These are phyloP conservation scores for Philhelius pedissequus DNA, from an alignment of 2,888 invertebrate species.

Conservation along the genomic window DNA sequence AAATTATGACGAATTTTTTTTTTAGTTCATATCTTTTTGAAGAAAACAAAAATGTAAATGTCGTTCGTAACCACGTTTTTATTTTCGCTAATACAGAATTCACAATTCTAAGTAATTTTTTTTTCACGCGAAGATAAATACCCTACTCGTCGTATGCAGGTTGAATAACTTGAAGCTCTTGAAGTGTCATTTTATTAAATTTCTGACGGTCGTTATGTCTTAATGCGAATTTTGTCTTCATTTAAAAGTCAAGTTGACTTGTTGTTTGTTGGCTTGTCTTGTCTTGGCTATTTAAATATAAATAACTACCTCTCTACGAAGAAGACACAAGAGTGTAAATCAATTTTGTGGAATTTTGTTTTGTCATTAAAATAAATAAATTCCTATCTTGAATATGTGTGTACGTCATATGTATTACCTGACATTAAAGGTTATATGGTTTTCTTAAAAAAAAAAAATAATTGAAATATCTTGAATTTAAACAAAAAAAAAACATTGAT, in stretches of 20 bases:
- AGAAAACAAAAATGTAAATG: neutral
- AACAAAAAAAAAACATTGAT: too few relatives aligned
- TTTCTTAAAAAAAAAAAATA: neutral
- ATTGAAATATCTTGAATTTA: too few relatives aligned
- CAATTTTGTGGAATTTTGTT: slow-evolving; percentile 37
- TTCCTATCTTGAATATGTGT: neutral
- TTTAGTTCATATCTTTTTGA: slow-evolving; percentile 20
- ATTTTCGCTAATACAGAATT: neutral
- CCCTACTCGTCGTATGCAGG: neutral
- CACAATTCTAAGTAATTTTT: neutral
- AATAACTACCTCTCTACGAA: neutral
- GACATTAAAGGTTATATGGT: slow-evolving; percentile 11
- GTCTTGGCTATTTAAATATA: neutral
- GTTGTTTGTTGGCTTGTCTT: slow-evolving; percentile 19
- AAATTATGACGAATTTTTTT: neutral
- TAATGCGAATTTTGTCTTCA: slow-evolving; percentile 47
- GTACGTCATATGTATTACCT: neutral
- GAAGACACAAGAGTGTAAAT: slow-evolving; percentile 53
- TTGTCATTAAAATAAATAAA: neutral
- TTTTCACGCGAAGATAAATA: neutral
- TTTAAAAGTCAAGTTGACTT: slow-evolving; percentile 50
- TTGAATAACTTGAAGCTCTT: slow-evolving; percentile 10
- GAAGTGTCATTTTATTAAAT: slow-evolving; percentile 27
- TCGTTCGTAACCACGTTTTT: neutral
- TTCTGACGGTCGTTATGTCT: slow-evolving; percentile 25